These are phyloP conservation scores for Branchellion lobata DNA, from an alignment of 2,888 invertebrate species.

Conservation along the genomic window DNA sequence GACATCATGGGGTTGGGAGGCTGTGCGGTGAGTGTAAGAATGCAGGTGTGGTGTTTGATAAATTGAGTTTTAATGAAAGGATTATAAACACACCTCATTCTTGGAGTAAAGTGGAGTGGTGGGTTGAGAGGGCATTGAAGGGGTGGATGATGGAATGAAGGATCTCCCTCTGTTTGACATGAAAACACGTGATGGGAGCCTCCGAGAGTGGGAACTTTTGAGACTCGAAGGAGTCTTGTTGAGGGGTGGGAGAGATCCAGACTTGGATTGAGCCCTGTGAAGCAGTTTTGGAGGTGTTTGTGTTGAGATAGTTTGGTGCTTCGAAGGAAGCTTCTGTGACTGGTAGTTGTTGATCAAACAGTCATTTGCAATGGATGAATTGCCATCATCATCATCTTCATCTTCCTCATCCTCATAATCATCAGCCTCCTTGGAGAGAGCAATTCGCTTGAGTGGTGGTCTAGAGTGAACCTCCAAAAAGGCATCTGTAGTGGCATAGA, in stretches of 20 bases:
- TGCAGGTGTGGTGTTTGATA: neutral
- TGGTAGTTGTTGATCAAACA: too few species aligned
- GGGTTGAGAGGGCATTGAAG: neutral
- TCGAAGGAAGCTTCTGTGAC: too few species aligned
- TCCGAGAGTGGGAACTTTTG: neutral
- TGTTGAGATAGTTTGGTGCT: neutral
- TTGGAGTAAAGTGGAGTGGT: conserved; percentile 1
- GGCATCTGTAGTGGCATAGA: too few species aligned
- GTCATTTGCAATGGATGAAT: too few species aligned
- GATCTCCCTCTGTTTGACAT: conserved; percentile 12
- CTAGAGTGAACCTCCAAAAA: neutral
- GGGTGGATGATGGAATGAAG: neutral
- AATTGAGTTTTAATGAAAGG: too few species aligned
- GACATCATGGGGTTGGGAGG: neutral
- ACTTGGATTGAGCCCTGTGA: too few species aligned
- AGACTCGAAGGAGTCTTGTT: neutral
- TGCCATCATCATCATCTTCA: too few species aligned
- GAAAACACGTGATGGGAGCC: neutral
- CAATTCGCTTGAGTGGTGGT: neutral
- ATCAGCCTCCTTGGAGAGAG: neutral
- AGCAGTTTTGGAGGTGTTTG: neutral
- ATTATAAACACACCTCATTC: neutral
- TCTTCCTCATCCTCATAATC: neutral
- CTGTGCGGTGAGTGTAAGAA: neutral
- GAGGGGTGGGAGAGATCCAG: neutral